Conservation (phyloP, 2,888 invertebrate species). For the Drosophila lacicola region DNA sequence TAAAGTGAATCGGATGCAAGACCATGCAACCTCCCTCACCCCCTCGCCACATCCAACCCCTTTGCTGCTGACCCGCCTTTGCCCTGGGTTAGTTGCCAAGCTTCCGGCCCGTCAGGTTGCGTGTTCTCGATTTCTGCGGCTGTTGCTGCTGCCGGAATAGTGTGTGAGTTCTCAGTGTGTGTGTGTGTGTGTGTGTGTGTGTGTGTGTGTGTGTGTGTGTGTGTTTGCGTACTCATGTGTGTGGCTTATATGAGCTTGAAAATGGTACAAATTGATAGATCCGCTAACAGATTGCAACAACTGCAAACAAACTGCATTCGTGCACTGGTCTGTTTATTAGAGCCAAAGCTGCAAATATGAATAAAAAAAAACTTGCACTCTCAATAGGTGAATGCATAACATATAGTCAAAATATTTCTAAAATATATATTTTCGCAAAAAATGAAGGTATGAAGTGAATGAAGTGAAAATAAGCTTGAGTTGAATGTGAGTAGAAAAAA, state of each 20-base stretch:
- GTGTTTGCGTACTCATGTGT: constrained; percentile 16
- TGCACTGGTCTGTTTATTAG: constrained; percentile 50
- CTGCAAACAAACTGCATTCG: constrained; percentile 35
- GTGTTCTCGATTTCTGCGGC: constrained; percentile 33
- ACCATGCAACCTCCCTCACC: constrained; percentile 6
- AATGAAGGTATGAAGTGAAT: too few relatives aligned
- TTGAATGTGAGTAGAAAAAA: background rate
- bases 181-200: background rate
- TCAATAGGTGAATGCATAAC: constrained; percentile 1
- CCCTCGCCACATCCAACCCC: background rate
- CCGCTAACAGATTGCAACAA: constrained; percentile 57
- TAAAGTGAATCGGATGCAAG: constrained; percentile 67
- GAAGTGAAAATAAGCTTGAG: background rate
- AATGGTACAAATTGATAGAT: constrained; percentile 75
- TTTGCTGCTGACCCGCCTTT: constrained; percentile 29
- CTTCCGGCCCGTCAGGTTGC: constrained; percentile 55
- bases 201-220: background rate
- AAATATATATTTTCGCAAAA: background rate
- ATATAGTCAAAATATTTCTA: background rate
- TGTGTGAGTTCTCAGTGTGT: constrained; percentile 3
- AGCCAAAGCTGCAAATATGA: constrained; percentile 12
- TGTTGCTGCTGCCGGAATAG: constrained; percentile 20
- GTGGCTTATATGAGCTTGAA: constrained; percentile 63
- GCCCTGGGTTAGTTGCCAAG: constrained; percentile 26
- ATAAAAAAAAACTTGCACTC: constrained; percentile 3